Evolutionary conservation across 37 sponge, comb jelly and placozoan genomes (phyloP), one percentile per base, ranked within the genome.

Genomic region (Tethya wilhelma): DNA sequence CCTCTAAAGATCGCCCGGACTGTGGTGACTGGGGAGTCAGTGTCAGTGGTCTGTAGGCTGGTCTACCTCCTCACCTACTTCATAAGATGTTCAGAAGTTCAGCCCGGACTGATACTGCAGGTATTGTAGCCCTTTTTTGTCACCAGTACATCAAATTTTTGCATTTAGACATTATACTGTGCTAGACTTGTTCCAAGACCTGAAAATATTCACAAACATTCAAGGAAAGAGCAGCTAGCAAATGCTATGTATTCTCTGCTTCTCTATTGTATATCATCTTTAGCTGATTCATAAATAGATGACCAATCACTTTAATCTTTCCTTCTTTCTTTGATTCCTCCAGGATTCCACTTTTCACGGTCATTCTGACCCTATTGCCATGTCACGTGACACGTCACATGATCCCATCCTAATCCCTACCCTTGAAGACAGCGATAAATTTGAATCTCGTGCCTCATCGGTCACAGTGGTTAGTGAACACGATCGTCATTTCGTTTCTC

Each of bases 31-130:
- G 93, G 93, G 1, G 77, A 81, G 56, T 53, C 71, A 3, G 56
- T 19, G 1, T 38, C 80, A 22, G 34, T 83, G 2, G 78, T 93
- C 2, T 72, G 71, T 71, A 66, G 83, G 11, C 79, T 93, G 1
- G 74, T 93, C 49, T 93, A 85, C 68, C 22, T 93, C 39, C 70
- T 93, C 34, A 81, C 90, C 37, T 93, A 93, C 90, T 93, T 93
- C 75, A 93, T 93, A 23, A 65, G 93, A 30, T 93, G 93, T 39
- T 82, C 83, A 38, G 89, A 89, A 44, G 66, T 89, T 12, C 67
- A 89, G 58, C 73, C 74, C 7, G 65, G 80, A 38, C 22, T 59
- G 2, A 25, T 20, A 29, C 73, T 8, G n/a, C n/a, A n/a, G n/a
- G n/a, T n/a, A n/a, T n/a, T n/a, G n/a, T n/a, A n/a, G n/a, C n/a